Evolutionary conservation across 2,888 invertebrate genomes (phyloP), one percentile per base, ranked within the genome.

Genomic region (Leptura quadrifasciata): DNA sequence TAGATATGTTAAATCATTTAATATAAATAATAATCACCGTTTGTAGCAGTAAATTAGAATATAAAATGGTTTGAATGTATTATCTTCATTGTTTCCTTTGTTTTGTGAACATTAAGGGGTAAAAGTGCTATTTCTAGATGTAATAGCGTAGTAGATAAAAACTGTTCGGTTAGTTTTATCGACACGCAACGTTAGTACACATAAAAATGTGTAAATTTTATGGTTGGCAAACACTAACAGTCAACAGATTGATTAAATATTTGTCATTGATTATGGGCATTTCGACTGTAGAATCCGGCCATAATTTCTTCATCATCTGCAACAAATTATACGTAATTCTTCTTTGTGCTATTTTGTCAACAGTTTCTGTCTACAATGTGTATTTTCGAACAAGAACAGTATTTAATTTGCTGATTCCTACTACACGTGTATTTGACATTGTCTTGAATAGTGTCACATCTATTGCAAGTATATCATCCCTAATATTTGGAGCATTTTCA

Each of bases 401-500:
- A 10, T 27, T 57, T 10, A 0, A 17, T 12, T 2, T 15, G 5
- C 17, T 69, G 21, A 31, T 69, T 20, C 57, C 57, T 12, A 69
- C 69, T 8, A 39, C 58, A 39, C 39, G 39, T 17, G 47, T 69
- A 18, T 39, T 69, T 12, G 35, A 58, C 20, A n/a, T 21, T 6
- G 2, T 69, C 6, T 35, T 58, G 3, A 20, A 58, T 15, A 18
- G 17, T 10, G 54, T 58, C 12, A 69, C 24, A 35, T 20, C 35
- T 20, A 12, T 31, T n/a, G 35, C 39, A 15, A 69, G 69, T 17
- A 17, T 58, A 58, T 57, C 39, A 6, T 69, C 35, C 1, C 15
- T 69, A n/a, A 69, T 58, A 69, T 69, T 58, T n/a, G 27, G 58
- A 5, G 1, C 69, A 20, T 21, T 58, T n/a, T 39, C 24, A 8